These are phyloP conservation scores for Lepidocyrtoides sp. DNA, from an alignment of 2,888 invertebrate genomes.

Conservation along the genomic window DNA sequence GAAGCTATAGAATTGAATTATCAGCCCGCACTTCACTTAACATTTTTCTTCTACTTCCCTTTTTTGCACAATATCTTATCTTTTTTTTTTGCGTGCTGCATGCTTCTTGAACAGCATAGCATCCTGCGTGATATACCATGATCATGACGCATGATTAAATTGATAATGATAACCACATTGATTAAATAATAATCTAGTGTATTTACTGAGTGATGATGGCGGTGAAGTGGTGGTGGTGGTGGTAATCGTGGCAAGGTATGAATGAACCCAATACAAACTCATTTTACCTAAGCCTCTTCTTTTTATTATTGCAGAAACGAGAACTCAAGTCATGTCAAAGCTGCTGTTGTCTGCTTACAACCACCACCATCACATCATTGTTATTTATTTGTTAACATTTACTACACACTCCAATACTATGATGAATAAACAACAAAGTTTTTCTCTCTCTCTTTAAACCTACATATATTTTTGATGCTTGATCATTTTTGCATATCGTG, in stretches of 20 bases:
- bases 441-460: background rate
- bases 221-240: background rate
- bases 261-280: background rate
- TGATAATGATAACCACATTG: slow-evolving; percentile 60
- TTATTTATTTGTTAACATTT: slow-evolving; percentile 14
- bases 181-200: slow-evolving; percentile 58
- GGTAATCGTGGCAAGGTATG: background rate
- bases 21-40: slow-evolving; percentile 13
- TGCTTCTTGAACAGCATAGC: background rate
- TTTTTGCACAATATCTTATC: background rate
- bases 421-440: background rate
- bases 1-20: slow-evolving; percentile 9
- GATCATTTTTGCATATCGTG: slow-evolving; percentile 69
- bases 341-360: background rate
- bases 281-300: slow-evolving; percentile 16
- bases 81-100: slow-evolving; percentile 23
- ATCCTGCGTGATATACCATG: background rate
- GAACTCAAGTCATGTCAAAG: slow-evolving; percentile 19
- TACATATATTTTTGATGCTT: background rate
- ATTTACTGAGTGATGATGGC: background rate
- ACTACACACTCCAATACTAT: background rate
- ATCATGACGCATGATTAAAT: slow-evolving; percentile 46
- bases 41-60: slow-evolving; percentile 7
- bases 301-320: background rate
- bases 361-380: background rate